Evolutionary conservation across 2,113 vertebrate species (phyloP).

Genomic region (Elanoides forficatus): DNA sequence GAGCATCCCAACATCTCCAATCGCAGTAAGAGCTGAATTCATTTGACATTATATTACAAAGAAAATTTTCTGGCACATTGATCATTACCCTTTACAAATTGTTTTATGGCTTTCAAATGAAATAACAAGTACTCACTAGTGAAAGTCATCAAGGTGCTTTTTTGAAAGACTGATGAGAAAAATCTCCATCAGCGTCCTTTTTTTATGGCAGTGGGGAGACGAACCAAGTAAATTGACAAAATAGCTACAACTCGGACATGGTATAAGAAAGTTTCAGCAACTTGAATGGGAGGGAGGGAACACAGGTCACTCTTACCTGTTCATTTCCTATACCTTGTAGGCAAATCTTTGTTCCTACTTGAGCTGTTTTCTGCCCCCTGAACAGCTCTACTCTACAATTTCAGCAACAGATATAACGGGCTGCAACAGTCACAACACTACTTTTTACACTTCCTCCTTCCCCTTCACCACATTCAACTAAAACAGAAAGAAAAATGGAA

Average conservation of each 20-base stretch:
- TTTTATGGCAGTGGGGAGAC: neutral
- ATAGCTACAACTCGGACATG: neutral
- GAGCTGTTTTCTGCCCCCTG: neutral
- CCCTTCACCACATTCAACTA: neutral
- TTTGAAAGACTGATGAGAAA: neutral
- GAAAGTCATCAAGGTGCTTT: neutral
- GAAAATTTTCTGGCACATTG: neutral
- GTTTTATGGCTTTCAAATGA: neutral
- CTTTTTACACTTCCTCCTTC: neutral
- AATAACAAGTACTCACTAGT: neutral
- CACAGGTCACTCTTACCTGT: neutral
- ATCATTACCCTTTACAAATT: neutral
- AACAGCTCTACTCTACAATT: neutral
- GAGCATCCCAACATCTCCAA: neutral
- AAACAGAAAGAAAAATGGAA: neutral
- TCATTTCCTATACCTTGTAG: neutral
- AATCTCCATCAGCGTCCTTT: neutral
- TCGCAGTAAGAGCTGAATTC: neutral
- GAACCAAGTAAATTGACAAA: neutral
- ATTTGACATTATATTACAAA: neutral
- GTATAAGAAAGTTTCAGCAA: neutral
- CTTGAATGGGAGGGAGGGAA: neutral
- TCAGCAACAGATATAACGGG: neutral
- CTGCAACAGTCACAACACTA: neutral
- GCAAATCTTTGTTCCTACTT: neutral